A percentile compares a stretch with the other conserved stretches of the same genome.
Conservation (phyloP, 2,888 invertebrate genomes). For the Aricia artaxerxes region DNA sequence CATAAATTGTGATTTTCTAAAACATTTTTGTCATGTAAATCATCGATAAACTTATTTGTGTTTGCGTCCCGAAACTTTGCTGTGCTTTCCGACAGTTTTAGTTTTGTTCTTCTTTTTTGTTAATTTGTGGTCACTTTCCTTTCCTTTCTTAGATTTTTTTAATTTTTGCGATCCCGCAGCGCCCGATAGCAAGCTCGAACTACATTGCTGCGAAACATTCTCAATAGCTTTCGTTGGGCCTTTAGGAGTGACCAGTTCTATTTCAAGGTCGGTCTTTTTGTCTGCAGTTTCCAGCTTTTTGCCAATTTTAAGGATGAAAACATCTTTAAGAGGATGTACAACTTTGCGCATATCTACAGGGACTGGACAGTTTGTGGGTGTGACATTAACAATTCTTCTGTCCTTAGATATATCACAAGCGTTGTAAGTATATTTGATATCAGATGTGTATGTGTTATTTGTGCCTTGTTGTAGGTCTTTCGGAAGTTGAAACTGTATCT, state of each 20-base stretch:
- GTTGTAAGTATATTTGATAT: constrained; percentile 64
- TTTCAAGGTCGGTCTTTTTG: constrained; percentile 73
- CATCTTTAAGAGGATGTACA: constrained; percentile 64
- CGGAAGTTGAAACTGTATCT: constrained; percentile 70
- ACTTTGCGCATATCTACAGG: constrained; percentile 67
- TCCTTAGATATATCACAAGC: constrained; percentile 53
- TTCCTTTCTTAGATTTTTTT: constrained; percentile 43
- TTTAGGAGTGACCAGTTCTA: constrained; percentile 71
- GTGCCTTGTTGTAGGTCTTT: constrained; percentile 54
- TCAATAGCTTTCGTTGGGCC: constrained; percentile 49
- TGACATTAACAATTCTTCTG: constrained; percentile 63
- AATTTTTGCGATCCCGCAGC: constrained; percentile 26
- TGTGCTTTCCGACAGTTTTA: constrained; percentile 42
- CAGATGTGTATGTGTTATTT: constrained; percentile 57
- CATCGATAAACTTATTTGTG: neutral
- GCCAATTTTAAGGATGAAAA: constrained; percentile 73
- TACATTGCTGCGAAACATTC: constrained; percentile 57
- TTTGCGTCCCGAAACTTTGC: constrained; percentile 39
- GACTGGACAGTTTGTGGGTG: constrained; percentile 66
- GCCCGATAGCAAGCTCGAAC: constrained; percentile 41
- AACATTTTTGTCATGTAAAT: too few relatives aligned
- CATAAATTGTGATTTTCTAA: neutral
- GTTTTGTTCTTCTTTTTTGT: constrained; percentile 45
- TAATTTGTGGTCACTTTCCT: constrained; percentile 45
- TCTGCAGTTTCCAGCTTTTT: constrained; percentile 72